Percentiles rank a stretch among this genome's conserved stretches.
Evolutionary conservation across 2,113 vertebrate species (phyloP).

Genomic region (Lepisosteus osseus): DNA sequence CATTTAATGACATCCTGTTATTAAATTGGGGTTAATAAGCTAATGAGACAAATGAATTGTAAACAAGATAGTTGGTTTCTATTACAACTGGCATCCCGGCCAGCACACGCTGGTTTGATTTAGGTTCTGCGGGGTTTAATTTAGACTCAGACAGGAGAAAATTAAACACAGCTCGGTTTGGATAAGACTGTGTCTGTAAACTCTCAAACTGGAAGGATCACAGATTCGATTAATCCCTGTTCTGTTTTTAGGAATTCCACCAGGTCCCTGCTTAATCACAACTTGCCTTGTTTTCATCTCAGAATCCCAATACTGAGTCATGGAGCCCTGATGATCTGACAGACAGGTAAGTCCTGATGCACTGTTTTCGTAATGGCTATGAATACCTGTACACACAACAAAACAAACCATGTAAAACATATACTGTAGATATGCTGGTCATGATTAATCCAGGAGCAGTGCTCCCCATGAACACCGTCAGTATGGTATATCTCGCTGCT

Average conservation of each 20-base stretch:
- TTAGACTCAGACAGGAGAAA: slow-evolving; percentile 31
- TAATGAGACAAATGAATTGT: slow-evolving; percentile 58
- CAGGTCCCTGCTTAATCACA: slow-evolving; percentile 44
- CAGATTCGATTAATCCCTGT: slow-evolving; percentile 59
- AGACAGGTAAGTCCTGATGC: too few relatives aligned
- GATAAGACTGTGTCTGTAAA: slow-evolving; percentile 48
- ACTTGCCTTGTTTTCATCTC: slow-evolving; percentile 3
- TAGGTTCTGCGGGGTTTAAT: slow-evolving; percentile 46
- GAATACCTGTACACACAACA: too few relatives aligned
- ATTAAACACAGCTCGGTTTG: slow-evolving; percentile 46
- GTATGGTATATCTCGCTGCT: too few relatives aligned
- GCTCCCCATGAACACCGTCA: too few relatives aligned
- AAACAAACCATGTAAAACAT: too few relatives aligned
- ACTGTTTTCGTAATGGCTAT: too few relatives aligned
- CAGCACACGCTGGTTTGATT: slow-evolving; percentile 55
- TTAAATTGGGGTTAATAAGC: slow-evolving; percentile 58
- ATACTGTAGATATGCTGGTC: too few relatives aligned
- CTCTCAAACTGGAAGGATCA: slow-evolving; percentile 52
- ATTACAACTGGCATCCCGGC: slow-evolving; percentile 46
- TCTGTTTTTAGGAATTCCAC: slow-evolving; percentile 58
- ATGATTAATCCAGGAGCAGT: too few relatives aligned
- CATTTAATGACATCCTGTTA: slow-evolving; percentile 60
- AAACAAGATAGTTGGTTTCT: slow-evolving; percentile 50
- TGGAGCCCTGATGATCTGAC: too few relatives aligned
- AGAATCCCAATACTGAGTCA: slow-evolving; percentile 15